Evolutionary conservation across 2,113 vertebrate genomes (phyloP).

Genomic region (Xiphophorus couchianus): DNA sequence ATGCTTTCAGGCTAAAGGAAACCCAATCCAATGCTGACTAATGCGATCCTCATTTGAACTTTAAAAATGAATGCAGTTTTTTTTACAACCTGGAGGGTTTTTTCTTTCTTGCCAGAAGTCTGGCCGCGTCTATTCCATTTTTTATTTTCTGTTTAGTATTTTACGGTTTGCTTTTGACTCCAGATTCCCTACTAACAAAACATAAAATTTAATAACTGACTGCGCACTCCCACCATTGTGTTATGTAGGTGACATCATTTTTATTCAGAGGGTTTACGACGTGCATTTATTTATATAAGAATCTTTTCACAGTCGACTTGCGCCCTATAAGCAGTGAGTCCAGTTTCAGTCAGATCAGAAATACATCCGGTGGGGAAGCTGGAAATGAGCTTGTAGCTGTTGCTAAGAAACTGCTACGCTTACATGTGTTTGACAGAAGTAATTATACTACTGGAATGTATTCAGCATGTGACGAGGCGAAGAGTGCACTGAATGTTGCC

Average conservation of each 20-base stretch:
- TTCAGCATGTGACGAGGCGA: slow-evolving; percentile 48
- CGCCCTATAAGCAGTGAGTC: slow-evolving; percentile 8
- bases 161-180: too few species aligned
- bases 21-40: too few species aligned
- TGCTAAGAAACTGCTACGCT: slow-evolving; percentile 78
- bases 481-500: slow-evolving; percentile 32
- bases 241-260: background rate
- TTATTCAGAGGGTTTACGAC: background rate
- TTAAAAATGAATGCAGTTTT: too few species aligned
- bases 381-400: slow-evolving; percentile 63
- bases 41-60: too few species aligned
- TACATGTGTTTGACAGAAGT: slow-evolving; percentile 68
- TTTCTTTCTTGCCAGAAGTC: too few species aligned
- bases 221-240: too few species aligned
- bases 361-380: slow-evolving; percentile 42
- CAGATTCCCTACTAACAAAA: too few species aligned
- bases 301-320: slow-evolving; percentile 9
- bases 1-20: too few species aligned
- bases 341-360: slow-evolving; percentile 30
- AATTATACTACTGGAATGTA: slow-evolving; percentile 74
- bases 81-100: too few species aligned
- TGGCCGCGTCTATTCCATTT: too few species aligned
- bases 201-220: too few species aligned
- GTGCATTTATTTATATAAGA: slow-evolving; percentile 19
- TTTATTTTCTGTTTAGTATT: too few species aligned